Conservation (phyloP, 2,113 vertebrate species). For the Thermophis baileyi region DNA sequence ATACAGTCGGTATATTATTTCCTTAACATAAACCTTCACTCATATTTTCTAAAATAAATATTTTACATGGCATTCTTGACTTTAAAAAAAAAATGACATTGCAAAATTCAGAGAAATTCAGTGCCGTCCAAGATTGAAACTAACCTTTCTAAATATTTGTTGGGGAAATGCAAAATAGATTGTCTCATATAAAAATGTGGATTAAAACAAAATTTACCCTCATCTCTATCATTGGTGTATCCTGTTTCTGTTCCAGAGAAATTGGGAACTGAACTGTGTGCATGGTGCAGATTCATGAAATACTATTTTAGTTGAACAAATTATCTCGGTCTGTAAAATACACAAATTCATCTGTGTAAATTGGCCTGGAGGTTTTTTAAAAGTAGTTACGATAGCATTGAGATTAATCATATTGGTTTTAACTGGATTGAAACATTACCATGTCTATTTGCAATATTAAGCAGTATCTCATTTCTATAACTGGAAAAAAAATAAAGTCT, state of each 20-base stretch:
- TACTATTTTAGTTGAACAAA: background rate
- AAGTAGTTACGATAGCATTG: background rate
- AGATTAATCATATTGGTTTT: background rate
- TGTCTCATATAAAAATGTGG: background rate
- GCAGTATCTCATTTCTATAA: background rate
- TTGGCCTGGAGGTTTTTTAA: background rate
- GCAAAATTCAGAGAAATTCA: background rate
- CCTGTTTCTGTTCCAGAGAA: background rate
- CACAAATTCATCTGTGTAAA: background rate
- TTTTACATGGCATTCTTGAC: background rate
- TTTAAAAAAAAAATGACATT: background rate
- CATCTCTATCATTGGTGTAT: background rate
- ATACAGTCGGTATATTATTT: background rate
- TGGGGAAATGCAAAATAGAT: background rate
- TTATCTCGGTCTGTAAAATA: background rate
- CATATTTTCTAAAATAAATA: background rate
- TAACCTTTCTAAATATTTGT: background rate
- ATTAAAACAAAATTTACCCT: background rate
- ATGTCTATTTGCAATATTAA: background rate
- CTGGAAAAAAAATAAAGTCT: background rate
- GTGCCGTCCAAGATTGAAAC: background rate
- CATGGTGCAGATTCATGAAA: background rate
- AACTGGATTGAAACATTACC: background rate
- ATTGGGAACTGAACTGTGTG: no score
- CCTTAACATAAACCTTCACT: background rate